Base-by-base conservation (phyloP, 1,140 invertebrate species). In the Drosophila jambulina region DNA sequence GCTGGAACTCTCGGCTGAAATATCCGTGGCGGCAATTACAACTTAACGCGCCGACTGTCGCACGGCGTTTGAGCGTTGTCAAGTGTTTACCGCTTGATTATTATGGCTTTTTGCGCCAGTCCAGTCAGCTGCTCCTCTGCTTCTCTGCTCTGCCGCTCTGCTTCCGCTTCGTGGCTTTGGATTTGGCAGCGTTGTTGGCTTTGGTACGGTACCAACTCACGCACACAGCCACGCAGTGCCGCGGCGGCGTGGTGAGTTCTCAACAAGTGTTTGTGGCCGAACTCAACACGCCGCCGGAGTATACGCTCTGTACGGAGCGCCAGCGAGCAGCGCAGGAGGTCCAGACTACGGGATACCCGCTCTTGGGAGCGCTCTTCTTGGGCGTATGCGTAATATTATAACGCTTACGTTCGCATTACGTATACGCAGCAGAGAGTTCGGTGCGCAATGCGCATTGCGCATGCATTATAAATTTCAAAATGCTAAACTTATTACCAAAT, bases 41-140 rank as follows among this genome's bases (percentile, higher is more conserved):
- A 88, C 85, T 90, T 85, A 51, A 69, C 85, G 69, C 75, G 78
- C 29, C 79, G 85, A 61, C 85, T 80, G 85, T 85, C 78, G 85
- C 81, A 78, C 80, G 51, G 72, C 67, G 70, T 90, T 84, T 88
- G 78, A 85, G 65, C 75, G 62, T 59, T 82, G 78, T 84, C 79
- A 75, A 75, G 61, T 68, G 75, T 86, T 82, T 78, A 80, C 75
- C 78, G 78, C 65, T 69, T 61, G 70, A 81, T 72, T 88, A 90
- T 90, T 84, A 81, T 81, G 84, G 78, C 61, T 60, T 85, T 84
- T 70, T 75, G 69, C 65, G 70, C 75, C 78, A 71, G 77, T 59
- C 62, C 75, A 78, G 80, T 75, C 78, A 71, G 78, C 80, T 67
- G 81, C 71, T 83, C 69, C 77, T 67, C 68, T 49, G 64, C 57